A percentile compares a stretch with the other conserved stretches of the same genome.
Conservation (phyloP, 2,888 invertebrate genomes). For the Anoncus sp. region DNA sequence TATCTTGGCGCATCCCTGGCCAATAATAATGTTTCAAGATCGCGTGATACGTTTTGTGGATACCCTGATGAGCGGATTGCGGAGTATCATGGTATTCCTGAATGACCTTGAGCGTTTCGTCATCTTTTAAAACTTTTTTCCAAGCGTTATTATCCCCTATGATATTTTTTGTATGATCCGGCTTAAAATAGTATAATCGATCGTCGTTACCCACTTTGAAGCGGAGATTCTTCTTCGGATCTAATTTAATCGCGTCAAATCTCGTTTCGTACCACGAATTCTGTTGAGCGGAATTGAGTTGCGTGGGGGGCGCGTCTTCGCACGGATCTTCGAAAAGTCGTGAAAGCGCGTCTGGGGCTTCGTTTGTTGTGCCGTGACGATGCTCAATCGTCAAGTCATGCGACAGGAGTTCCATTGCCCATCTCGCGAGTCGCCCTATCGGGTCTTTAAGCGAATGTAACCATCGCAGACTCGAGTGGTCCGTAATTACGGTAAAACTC, state of each 20-base stretch:
- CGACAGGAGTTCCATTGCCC: background rate
- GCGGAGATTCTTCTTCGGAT: no score
- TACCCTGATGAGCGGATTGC: slow-evolving; percentile 5
- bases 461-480: slow-evolving; percentile 68
- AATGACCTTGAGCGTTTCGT: background rate
- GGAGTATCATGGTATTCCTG: background rate
- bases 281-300: no score
- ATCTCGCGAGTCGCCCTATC: slow-evolving; percentile 38
- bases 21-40: slow-evolving; percentile 30
- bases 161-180: no score
- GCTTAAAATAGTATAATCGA: no score
- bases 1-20: slow-evolving; percentile 20
- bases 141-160: no score
- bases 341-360: slow-evolving; percentile 1
- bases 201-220: no score
- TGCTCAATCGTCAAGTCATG: background rate
- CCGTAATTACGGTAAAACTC: slow-evolving; percentile 69
- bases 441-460: slow-evolving; percentile 66
- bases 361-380: background rate
- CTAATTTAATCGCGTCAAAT: no score
- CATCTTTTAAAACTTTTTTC: background rate
- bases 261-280: no score
- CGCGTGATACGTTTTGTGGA: slow-evolving; percentile 19
- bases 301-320: no score
- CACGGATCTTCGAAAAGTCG: background rate